Percentiles rank a stretch among this genome's conserved stretches.
phyloP scores from a whole-genome alignment of 2,888 invertebrate species.

The Dolichopus griseipennis region DNA sequence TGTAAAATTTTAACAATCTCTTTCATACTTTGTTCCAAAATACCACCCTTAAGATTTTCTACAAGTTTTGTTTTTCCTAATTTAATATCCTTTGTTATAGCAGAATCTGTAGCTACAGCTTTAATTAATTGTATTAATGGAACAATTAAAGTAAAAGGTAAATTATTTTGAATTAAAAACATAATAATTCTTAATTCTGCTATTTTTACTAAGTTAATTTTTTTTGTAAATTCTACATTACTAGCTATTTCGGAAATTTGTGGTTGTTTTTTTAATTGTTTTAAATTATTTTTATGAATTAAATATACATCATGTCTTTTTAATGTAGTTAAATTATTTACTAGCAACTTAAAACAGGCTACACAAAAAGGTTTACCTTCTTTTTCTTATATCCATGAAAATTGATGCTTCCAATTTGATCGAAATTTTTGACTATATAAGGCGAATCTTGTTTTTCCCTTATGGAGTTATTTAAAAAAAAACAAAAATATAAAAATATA shows the following conservation, averaged over 20 bases:
- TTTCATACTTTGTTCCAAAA: slow-evolving; percentile 2
- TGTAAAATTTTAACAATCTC: not conserved
- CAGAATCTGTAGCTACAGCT: slow-evolving; percentile 8
- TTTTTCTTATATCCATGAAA: not conserved
- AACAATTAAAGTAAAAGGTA: slow-evolving; percentile 11
- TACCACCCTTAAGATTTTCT: not conserved
- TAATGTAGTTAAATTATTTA: not conserved
- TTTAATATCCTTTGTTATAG: slow-evolving; percentile 8
- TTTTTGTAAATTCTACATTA: not conserved
- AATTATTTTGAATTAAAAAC: slow-evolving; percentile 9
- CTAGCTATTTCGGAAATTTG: not conserved
- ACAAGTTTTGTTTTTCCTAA: slow-evolving; percentile 13
- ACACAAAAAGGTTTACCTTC: slow-evolving; percentile 3
- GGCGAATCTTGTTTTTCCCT: too few species aligned
- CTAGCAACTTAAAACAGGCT: not conserved
- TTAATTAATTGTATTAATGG: slow-evolving; percentile 9
- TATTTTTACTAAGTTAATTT: slow-evolving; percentile 11
- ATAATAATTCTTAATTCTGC: slow-evolving; percentile 13
- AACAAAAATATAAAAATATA: too few species aligned
- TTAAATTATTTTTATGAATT: not conserved
- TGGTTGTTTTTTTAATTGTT: not conserved
- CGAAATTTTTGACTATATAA: too few species aligned
- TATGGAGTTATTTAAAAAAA: too few species aligned
- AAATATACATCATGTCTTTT: not conserved
- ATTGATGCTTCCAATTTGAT: too few species aligned